Conservation (phyloP, 2,113 vertebrate species). For the Puntigrus tetrazona region DNA sequence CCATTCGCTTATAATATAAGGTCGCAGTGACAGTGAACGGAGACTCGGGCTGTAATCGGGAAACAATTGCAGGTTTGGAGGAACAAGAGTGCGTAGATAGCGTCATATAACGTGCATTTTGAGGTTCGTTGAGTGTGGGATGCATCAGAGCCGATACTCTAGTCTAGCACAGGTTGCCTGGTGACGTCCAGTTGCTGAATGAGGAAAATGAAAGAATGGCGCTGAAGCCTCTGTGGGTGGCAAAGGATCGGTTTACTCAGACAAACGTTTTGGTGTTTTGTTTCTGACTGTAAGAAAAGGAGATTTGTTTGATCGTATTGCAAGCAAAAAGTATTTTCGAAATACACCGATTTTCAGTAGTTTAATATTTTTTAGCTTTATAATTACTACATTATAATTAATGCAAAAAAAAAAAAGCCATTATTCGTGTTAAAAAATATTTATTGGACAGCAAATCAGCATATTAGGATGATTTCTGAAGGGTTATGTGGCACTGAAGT, state of each 20-base stretch:
- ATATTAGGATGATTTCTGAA: too few species aligned
- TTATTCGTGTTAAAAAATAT: too few species aligned
- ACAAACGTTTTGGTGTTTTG: slow-evolving; percentile 43
- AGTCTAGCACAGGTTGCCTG: slow-evolving; percentile 56
- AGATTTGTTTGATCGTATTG: slow-evolving; percentile 46
- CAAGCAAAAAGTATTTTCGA: too few species aligned
- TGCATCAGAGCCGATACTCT: slow-evolving; percentile 39
- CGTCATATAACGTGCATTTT: not conserved
- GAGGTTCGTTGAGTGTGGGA: slow-evolving; percentile 21
- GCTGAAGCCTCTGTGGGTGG: slow-evolving; percentile 64
- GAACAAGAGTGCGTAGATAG: not conserved
- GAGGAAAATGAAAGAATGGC: slow-evolving; percentile 51
- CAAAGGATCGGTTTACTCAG: slow-evolving; percentile 59
- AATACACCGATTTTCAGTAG: too few species aligned
- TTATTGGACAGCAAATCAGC: too few species aligned
- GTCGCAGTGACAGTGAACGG: not conserved
- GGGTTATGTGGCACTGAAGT: too few species aligned
- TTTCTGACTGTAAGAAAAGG: slow-evolving; percentile 35
- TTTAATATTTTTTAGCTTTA: too few species aligned
- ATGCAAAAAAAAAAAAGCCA: too few species aligned
- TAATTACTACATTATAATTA: too few species aligned
- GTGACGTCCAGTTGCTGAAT: slow-evolving; percentile 59
- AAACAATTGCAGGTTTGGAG: not conserved
- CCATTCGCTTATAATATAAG: not conserved
- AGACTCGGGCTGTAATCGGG: not conserved